Conservation (phyloP, 2,113 vertebrate genomes). For the Sigmodon hispidus region DNA sequence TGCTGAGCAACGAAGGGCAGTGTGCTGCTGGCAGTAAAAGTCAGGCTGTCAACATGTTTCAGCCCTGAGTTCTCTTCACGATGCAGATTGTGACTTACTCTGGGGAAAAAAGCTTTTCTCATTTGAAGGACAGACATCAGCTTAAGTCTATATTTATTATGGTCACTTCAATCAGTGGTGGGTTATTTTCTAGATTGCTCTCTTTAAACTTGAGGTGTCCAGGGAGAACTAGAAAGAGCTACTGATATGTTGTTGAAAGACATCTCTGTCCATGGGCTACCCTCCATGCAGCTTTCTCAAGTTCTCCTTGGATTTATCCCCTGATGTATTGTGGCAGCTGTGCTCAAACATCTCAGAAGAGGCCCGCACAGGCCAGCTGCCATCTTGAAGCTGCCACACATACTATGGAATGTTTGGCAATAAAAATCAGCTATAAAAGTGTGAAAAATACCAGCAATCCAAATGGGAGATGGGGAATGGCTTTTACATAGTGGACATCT, state of each 20-base stretch:
- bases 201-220: slow-evolving; percentile 35
- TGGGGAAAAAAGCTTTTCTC: neutral
- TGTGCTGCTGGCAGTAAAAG: neutral
- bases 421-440: slow-evolving; percentile 87
- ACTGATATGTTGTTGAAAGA: slow-evolving; percentile 56
- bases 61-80: neutral
- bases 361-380: slow-evolving; percentile 81
- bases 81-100: neutral
- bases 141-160: neutral
- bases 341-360: slow-evolving; percentile 83
- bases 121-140: neutral
- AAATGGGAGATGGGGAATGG: slow-evolving; percentile 80
- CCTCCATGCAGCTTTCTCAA: neutral
- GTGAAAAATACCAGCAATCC: slow-evolving; percentile 85
- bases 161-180: neutral
- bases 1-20: neutral
- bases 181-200: slow-evolving; percentile 28
- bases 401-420: slow-evolving; percentile 84
- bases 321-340: slow-evolving; percentile 71
- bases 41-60: neutral
- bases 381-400: slow-evolving; percentile 83
- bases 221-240: slow-evolving; percentile 41
- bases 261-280: slow-evolving; percentile 11
- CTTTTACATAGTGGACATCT: slow-evolving; percentile 87
- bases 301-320: slow-evolving; percentile 81